phyloP scores from a whole-genome alignment of 1,140 invertebrate genomes.

The Bombus cullumanus region DNA sequence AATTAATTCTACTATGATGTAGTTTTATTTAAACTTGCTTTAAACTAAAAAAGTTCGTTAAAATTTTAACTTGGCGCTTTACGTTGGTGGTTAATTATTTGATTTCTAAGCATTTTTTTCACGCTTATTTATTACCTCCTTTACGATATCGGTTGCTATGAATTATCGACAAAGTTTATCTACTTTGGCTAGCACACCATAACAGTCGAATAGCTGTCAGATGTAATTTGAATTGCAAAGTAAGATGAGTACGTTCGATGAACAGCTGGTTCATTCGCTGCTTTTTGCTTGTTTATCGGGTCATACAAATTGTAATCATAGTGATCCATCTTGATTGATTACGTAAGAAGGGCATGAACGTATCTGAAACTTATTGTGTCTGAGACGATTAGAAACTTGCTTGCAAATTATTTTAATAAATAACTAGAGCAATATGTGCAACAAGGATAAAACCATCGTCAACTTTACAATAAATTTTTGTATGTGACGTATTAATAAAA shows the following conservation, averaged over 20 bases:
- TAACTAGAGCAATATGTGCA: background rate
- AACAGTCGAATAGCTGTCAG: background rate
- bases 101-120: background rate
- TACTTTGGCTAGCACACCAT: too few relatives aligned
- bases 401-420: background rate
- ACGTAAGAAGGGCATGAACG: background rate
- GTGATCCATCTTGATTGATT: background rate
- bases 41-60: background rate
- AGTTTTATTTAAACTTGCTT: background rate
- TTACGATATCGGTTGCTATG: too few relatives aligned
- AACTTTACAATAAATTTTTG: too few relatives aligned
- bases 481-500: too few relatives aligned
- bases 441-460: background rate
- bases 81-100: background rate
- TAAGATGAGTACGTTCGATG: background rate
- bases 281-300: background rate
- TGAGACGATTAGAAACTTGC: too few relatives aligned
- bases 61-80: background rate
- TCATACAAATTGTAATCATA: background rate
- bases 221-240: conserved; percentile 22
- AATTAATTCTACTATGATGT: background rate
- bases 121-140: too few relatives aligned
- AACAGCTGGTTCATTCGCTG: background rate
- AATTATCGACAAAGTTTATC: background rate
- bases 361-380: too few relatives aligned